A percentile compares a stretch with the other conserved stretches of the same genome.
phyloP scores from a whole-genome alignment of 2,888 invertebrate species.

The Caradrina kadenii region DNA sequence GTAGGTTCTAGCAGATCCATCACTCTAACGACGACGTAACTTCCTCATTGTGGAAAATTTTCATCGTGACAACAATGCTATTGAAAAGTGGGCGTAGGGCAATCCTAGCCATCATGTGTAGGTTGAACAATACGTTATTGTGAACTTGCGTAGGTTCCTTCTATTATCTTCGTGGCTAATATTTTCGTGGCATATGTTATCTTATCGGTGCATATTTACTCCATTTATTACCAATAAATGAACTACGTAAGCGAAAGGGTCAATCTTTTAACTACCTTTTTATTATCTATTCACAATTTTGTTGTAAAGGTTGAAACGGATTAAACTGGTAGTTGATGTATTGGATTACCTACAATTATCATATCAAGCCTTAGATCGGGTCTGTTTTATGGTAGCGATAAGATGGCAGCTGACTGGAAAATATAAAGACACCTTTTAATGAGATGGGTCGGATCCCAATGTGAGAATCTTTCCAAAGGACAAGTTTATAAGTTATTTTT shows the following conservation, averaged over 20 bases:
- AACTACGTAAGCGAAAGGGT: constrained; percentile 1
- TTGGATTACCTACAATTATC: constrained; percentile 85
- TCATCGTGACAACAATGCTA: constrained; percentile 71
- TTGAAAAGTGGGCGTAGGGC: constrained; percentile 66
- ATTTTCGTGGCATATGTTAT: constrained; percentile 59
- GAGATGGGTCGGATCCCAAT: constrained; percentile 79
- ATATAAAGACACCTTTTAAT: constrained; percentile 86
- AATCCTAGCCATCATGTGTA: constrained; percentile 67
- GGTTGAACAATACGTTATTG: constrained; percentile 69
- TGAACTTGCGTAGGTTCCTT: constrained; percentile 55
- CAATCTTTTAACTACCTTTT: constrained; percentile 2
- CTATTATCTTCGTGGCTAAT: too few species aligned
- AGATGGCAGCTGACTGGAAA: constrained; percentile 83
- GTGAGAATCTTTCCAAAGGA: constrained; percentile 76
- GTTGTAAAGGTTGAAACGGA: constrained; percentile 70
- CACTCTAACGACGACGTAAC: constrained; percentile 77
- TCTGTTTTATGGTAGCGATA: constrained; percentile 82
- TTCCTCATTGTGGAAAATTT: constrained; percentile 74
- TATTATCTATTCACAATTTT: constrained; percentile 8
- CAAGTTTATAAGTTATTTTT: constrained; percentile 72
- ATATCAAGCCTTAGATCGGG: constrained; percentile 83
- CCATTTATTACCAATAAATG: constrained; percentile 25
- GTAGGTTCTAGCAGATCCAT: constrained; percentile 75
- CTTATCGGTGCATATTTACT: constrained; percentile 16
- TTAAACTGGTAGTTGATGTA: constrained; percentile 79